A percentile compares a stretch with the other conserved stretches of the same genome.
phyloP scores from a whole-genome alignment of 2,888 invertebrate genomes.

The Orthonychiurus folsomi region DNA sequence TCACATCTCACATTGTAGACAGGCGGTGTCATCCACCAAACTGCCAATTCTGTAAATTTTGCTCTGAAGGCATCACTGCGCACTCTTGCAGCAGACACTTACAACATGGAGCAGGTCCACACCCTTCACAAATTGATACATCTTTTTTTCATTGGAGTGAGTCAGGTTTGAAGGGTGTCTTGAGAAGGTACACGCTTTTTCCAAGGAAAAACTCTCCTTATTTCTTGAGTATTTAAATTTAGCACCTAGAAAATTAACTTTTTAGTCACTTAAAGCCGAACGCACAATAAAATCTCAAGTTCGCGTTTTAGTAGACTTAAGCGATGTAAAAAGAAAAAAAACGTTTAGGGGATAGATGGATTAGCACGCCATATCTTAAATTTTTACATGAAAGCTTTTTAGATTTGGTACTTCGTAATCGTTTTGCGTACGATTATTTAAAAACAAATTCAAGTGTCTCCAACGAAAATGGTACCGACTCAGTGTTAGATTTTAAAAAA shows the following conservation, averaged over 20 bases:
- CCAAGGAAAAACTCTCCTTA: background rate
- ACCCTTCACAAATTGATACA: background rate
- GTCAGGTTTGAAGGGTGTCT: background rate
- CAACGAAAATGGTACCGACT: background rate
- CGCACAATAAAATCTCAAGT: background rate
- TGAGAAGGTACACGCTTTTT: background rate
- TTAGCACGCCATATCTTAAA: background rate
- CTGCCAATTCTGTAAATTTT: background rate
- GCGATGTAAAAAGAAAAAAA: background rate
- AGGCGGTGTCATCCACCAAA: no score
- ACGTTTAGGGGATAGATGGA: background rate
- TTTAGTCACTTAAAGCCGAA: background rate
- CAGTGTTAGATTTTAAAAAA: background rate
- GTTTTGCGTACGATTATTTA: background rate
- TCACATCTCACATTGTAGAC: no score
- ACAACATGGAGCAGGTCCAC: background rate
- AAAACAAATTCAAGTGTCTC: background rate
- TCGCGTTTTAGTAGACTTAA: background rate
- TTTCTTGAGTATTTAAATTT: background rate
- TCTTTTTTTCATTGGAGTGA: background rate
- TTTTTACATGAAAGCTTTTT: background rate
- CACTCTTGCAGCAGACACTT: background rate
- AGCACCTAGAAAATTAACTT: background rate
- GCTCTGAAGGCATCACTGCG: background rate
- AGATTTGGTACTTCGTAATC: background rate